Percentiles rank a stretch among this genome's conserved stretches.
Evolutionary conservation across 2,113 vertebrate genomes (phyloP).

Genomic region (Dissostichus mawsoni): DNA sequence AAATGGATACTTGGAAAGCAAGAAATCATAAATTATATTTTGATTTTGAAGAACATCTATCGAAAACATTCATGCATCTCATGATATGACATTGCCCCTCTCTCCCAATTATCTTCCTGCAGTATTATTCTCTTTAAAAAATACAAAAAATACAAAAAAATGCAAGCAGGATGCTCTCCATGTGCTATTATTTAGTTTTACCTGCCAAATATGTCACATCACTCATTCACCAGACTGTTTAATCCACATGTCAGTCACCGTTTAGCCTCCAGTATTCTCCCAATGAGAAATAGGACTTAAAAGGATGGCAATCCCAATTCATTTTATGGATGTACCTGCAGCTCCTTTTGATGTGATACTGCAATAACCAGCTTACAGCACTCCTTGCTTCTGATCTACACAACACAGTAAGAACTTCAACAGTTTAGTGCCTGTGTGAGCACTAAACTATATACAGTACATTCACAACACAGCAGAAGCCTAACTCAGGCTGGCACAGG

Average conservation of each 20-base stretch:
- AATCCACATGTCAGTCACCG: slow-evolving; percentile 4
- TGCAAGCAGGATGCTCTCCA: background rate
- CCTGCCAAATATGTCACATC: background rate
- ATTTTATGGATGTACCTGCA: slow-evolving; percentile 26
- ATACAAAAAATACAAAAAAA: background rate
- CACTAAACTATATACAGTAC: slow-evolving; percentile 11
- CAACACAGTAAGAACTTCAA: slow-evolving; percentile 45
- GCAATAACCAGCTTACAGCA: slow-evolving; percentile 42
- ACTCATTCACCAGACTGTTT: background rate
- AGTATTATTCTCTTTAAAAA: slow-evolving; percentile 1
- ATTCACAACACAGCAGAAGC: slow-evolving; percentile 30
- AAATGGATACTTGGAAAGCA: too few species aligned
- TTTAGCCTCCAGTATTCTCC: background rate
- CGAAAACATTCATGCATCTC: background rate
- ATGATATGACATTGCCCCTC: background rate
- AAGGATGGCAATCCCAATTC: slow-evolving; percentile 9
- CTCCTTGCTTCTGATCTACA: slow-evolving; percentile 12
- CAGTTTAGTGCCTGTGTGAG: slow-evolving; percentile 47
- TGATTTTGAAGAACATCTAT: background rate
- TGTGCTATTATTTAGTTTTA: background rate
- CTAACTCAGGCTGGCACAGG: slow-evolving; percentile 18
- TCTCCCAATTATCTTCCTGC: background rate
- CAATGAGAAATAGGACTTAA: slow-evolving; percentile 15
- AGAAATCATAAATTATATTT: background rate
- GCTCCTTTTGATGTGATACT: slow-evolving; percentile 9